Percentiles rank a stretch among this genome's conserved stretches.
Conservation (phyloP, 2,797 vertebrate genomes). For the Neosalanx taihuensis region DNA sequence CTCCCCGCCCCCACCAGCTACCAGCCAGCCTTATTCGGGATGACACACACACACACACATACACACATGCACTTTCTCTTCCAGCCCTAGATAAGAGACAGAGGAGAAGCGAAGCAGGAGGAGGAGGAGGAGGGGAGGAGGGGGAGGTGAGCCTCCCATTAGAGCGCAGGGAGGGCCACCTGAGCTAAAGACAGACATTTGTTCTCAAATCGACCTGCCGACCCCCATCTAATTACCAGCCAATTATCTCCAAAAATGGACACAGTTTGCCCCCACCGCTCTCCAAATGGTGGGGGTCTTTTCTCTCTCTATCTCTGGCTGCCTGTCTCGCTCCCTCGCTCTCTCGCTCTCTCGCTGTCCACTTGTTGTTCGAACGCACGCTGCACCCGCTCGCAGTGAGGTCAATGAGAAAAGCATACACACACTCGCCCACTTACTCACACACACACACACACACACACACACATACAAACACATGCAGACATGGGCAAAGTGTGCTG, state of each 20-base stretch:
- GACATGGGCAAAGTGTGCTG: constrained; percentile 4
- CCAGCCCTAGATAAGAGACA: constrained; percentile 4
- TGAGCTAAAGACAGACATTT: constrained; percentile 84
- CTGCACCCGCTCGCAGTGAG: constrained; percentile 20
- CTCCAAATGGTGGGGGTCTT: background rate
- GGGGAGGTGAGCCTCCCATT: constrained; percentile 65
- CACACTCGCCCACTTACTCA: background rate
- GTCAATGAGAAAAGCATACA: background rate
- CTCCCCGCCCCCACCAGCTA: background rate
- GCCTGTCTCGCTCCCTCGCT: background rate
- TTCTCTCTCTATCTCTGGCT: background rate
- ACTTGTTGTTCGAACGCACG: background rate
- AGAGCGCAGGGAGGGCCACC: constrained; percentile 71
- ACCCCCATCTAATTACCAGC: constrained; percentile 85
- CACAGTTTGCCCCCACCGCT: constrained; percentile 56
- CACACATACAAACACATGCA: constrained; percentile 8
- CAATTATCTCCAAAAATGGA: constrained; percentile 85
- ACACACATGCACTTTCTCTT: constrained; percentile 5
- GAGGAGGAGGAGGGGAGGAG: background rate
- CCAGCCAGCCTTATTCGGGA: constrained; percentile 15
- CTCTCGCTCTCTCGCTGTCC: constrained; percentile 18
- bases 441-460: background rate
- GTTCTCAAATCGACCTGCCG: constrained; percentile 82
- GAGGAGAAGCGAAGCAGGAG: background rate
- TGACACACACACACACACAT: constrained; percentile 18